Evolutionary conservation across 2,113 vertebrate genomes (phyloP), one percentile per base, ranked within the genome.

Genomic region (Pluvialis apricaria): DNA sequence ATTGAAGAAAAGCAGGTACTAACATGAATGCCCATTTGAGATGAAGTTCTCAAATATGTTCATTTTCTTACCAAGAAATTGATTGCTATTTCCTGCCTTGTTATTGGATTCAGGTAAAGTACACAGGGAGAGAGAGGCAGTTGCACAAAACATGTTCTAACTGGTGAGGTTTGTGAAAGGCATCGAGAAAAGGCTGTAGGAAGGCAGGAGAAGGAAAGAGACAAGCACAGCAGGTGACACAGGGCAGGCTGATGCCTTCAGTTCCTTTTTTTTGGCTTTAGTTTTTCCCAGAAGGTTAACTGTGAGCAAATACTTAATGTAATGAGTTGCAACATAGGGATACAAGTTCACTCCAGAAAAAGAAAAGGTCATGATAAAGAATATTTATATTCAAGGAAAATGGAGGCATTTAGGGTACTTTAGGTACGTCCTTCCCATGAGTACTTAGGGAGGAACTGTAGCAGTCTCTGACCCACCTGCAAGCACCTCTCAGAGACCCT

Each of bases 31-130:
- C 1, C 5, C 5, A 14, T 57, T 52, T 70, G 61, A 58, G 57
- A 58, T 61, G 11, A 85, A 65, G 13, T 40, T 94, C 49, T 72
- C 5, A 2, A 19, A 19, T 42, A 57, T 0, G 0, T 32, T 3
- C 10, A 10, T 77, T 72, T 91, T 64, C 60, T n/a, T 32, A 58
- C 19, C 26, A 5, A 13, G 9, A 25, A 62, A 21, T 24, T 34
- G 47, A 28, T 65, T 45, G 34, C 8, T 57, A 2, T 65, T 87
- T 38, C 36, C 19, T 45, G 17, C 34, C 54, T 51, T 28, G 44
- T 19, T 80, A 5, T 13, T 64, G 34, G 34, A 34, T 25, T 34
- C 0, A 0, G 12, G 20, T 61, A 25, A 66, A 57, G 12, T 5
- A 32, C 21, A 5, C 0, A 8, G 15, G 24, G 12, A n/a, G 31